Evolutionary conservation across 2,797 vertebrate genomes (phyloP).

Genomic region (Podarcis lilfordi): DNA sequence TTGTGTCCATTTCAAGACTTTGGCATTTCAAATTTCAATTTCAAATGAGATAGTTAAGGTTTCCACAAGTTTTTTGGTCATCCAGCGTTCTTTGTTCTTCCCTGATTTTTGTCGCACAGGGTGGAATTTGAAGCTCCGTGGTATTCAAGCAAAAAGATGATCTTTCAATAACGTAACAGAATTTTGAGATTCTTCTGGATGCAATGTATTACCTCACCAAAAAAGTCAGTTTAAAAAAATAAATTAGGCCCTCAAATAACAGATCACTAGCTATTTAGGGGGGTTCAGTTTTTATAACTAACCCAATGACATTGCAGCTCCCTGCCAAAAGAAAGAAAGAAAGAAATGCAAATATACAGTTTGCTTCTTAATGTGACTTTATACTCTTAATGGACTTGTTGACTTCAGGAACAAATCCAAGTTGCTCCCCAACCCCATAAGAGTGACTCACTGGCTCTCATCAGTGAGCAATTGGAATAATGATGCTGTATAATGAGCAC

Average conservation of each 20-base stretch:
- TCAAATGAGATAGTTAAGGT: background rate
- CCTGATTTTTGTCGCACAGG: background rate
- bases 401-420: fast-evolving
- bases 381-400: fast-evolving
- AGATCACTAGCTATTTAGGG: background rate
- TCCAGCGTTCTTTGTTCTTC: background rate
- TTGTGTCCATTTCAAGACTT: background rate
- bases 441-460: background rate
- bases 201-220: background rate
- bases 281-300: background rate
- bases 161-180: background rate
- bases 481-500: background rate
- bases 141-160: background rate
- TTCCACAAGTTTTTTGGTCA: constrained; percentile 6
- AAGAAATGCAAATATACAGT: background rate
- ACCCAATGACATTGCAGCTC: background rate
- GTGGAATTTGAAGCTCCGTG: background rate
- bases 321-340: too few relatives aligned
- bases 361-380: background rate
- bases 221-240: background rate
- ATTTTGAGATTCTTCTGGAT: background rate
- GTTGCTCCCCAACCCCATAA: background rate
- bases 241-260: background rate
- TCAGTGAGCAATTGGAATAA: background rate
- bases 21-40: background rate